Conservation (phyloP, 1,140 invertebrate genomes). For the Penaeus indicus region DNA sequence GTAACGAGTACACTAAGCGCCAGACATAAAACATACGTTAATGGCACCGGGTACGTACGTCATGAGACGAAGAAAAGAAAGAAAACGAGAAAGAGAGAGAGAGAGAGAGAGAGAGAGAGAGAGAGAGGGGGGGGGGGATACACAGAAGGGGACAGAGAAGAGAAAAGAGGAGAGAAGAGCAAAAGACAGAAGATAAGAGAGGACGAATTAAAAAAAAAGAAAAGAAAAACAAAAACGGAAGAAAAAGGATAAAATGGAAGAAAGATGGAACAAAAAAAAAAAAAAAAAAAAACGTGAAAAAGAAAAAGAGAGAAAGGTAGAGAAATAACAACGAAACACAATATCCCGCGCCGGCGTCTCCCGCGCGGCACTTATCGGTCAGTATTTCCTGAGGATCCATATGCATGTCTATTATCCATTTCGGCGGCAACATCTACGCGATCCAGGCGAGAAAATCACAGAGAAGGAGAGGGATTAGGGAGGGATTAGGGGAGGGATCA, state of each 20-base stretch:
- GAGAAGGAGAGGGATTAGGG: slow-evolving; percentile 40
- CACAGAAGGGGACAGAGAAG: neutral
- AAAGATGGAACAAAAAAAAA: neutral
- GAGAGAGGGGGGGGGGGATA: slow-evolving; percentile 11
- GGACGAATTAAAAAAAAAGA: neutral
- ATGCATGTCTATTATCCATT: slow-evolving; percentile 41
- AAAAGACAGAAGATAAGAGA: neutral
- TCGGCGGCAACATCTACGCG: slow-evolving; percentile 15
- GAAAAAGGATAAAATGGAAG: neutral
- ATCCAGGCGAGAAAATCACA: slow-evolving; percentile 44
- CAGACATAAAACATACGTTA: neutral
- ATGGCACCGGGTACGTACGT: neutral
- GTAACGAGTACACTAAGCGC: neutral
- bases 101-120: slow-evolving; percentile 30
- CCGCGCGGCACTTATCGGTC: neutral
- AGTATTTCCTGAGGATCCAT: slow-evolving; percentile 21
- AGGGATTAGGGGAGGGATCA: slow-evolving; percentile 28
- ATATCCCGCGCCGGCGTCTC: too few relatives aligned
- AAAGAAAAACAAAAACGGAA: neutral
- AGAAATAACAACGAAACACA: too few relatives aligned
- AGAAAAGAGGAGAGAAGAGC: neutral
- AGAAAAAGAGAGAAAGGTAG: neutral
- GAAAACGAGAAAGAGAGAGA: slow-evolving; percentile 20
- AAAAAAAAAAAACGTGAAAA: neutral
- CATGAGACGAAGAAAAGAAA: neutral